These are phyloP conservation scores for Cuculus canorus DNA, from an alignment of 2,797 vertebrate species.

Conservation along the genomic window DNA sequence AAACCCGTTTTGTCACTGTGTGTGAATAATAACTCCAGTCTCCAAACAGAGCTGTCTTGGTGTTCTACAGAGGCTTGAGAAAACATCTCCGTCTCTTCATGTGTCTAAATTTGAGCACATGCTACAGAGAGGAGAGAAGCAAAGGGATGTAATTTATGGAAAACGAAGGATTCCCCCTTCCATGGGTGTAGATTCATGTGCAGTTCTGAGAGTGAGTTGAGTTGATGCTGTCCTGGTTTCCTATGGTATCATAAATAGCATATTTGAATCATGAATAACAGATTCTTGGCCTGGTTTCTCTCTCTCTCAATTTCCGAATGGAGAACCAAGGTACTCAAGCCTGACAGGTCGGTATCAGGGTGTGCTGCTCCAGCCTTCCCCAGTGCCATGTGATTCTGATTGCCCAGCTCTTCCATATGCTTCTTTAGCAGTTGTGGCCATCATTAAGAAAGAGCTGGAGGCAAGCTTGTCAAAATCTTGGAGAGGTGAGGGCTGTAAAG, in stretches of 20 bases:
- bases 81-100: not conserved
- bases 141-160: fast-evolving
- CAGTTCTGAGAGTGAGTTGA: not conserved
- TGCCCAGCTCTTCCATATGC: not conserved
- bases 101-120: fast-evolving
- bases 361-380: not conserved
- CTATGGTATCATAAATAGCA: fast-evolving
- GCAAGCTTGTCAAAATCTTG: not conserved
- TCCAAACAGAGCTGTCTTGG: not conserved
- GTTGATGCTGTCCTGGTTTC: not conserved
- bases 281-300: not conserved
- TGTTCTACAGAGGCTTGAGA: not conserved
- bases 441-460: not conserved
- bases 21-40: not conserved
- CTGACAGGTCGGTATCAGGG: too few relatives aligned
- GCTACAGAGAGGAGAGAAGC: not conserved
- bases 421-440: not conserved
- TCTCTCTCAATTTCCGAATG: not conserved
- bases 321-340: not conserved
- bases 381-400: fast-evolving
- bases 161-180: not conserved
- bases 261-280: fast-evolving
- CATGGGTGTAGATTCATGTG: not conserved
- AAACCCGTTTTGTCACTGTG: not conserved
- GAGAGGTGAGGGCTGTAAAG: not conserved